Base-by-base conservation (phyloP, 2,113 vertebrate genomes). In the Otolemur garnettii region DNA sequence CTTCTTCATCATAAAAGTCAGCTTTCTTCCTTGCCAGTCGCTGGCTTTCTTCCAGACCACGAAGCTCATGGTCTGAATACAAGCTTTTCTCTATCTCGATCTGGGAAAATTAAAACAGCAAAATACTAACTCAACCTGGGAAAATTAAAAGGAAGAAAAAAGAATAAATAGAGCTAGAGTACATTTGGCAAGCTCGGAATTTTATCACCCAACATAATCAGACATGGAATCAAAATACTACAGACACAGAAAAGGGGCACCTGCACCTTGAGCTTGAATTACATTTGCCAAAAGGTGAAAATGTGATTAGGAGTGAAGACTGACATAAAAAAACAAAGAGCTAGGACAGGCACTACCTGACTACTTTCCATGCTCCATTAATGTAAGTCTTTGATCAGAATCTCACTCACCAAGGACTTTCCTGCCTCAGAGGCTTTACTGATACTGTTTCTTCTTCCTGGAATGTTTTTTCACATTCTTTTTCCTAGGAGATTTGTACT, bases 11-110 rank as follows among this genome's bases (percentile, higher is more conserved):
- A 0, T 98, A 98, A 5, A 74, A 55, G 0, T 98, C 98, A 0
- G 98, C 96, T 98, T 99, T 99, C 93, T 97, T 99, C 21, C 97
- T 99, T 28, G 75, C 98, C 81, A 99, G 86, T 33, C 69, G 97
- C 80, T 99, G 98, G 0, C 98, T 98, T 22, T 99, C 99, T 64
- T 98, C 98, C 94, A 99, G 95, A 78, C 99, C 98, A 30, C 98
- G 98, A 55, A 99, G 96, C 97, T 99, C 99, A 0, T 99, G 99
- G 92, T 99, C 99, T 0, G 99, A 99, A 92, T 99, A 98, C 2
- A 98, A 35, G 96, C 99, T 99, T 91, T 98, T 99, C 98, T 99
- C 99, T 92, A 99, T 19, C 95, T 99, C 99, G 19, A 99, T 97
- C 99, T 99, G 96, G 38, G 96, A 94, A 72, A 1, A 24, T 83